Conservation (phyloP, 1,140 invertebrate species). For the Stenopsyche tienmushanensis region DNA sequence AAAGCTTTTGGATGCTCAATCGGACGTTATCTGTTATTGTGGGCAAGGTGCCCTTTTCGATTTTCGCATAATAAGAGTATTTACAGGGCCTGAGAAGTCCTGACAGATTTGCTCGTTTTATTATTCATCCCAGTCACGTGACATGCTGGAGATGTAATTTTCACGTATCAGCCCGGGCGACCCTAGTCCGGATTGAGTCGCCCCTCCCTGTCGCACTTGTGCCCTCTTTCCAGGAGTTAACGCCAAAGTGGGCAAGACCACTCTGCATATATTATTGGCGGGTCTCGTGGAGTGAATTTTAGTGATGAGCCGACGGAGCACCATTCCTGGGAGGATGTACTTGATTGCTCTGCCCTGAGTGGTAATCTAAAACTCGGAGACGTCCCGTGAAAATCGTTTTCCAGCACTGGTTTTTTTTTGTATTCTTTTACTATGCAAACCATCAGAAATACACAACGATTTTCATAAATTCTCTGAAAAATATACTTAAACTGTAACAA, state of each 20-base stretch:
- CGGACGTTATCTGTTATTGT: no score
- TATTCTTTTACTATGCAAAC: no score
- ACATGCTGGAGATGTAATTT: slow-evolving; percentile 39
- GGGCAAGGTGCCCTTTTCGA: no score
- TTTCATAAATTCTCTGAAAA: no score
- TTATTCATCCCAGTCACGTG: slow-evolving; percentile 41
- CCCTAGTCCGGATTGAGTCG: background rate
- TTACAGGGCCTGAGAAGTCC: background rate
- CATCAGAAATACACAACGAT: no score
- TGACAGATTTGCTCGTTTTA: slow-evolving; percentile 34
- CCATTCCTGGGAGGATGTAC: slow-evolving; percentile 1
- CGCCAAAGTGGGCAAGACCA: slow-evolving; percentile 34
- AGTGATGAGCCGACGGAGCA: slow-evolving; percentile 37
- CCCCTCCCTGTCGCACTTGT: slow-evolving; percentile 6
- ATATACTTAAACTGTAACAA: no score
- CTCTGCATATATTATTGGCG: slow-evolving; percentile 41
- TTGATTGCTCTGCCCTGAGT: slow-evolving; percentile 17
- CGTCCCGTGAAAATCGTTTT: background rate
- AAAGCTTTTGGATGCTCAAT: no score
- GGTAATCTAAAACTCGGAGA: slow-evolving; percentile 28
- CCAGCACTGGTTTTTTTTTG: no score
- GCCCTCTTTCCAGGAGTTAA: slow-evolving; percentile 13
- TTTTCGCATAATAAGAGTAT: no score
- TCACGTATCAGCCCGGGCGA: slow-evolving; percentile 30
- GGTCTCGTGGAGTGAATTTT: slow-evolving; percentile 35